Evolutionary conservation across 2,888 invertebrate genomes (phyloP), one percentile per base, ranked within the genome.

Genomic region (Troides aeacus): DNA sequence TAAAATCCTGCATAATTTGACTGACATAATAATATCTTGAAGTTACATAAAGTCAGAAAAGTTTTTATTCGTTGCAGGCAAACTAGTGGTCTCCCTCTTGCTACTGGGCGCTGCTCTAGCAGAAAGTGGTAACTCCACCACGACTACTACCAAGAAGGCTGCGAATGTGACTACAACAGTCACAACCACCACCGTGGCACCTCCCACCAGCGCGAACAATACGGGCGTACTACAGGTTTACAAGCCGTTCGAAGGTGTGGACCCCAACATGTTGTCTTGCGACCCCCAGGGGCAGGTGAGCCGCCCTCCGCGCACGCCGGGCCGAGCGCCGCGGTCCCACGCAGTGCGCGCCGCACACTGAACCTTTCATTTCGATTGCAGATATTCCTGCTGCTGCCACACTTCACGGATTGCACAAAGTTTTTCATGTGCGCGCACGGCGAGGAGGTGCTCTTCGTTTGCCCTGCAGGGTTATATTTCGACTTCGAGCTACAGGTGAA

Each of bases 391-490:
- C 82, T 87, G 0, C 82, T 92, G 3, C 92, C 92, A 0, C 85
- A 89, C 73, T 86, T 74, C 73, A 74, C 74, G 0, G 82, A 89
- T 69, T 92, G 92, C 74, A 70, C 70, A 21, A 85, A 84, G 72
- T 92, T 82, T 83, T 89, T 72, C 79, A 85, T 84, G 81, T 92
- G 92, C 69, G 81, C 76, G 0, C 83, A 91, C 23, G 92, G 92
- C 0, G 62, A 77, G 0, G 91, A 92, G 60, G 84, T 88, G 0
- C 82, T 82, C 56, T 81, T 84, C 66, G 50, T 21, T 0, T 92
- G 92, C 53, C 69, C 78, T 0, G 74, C 73, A 0, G 72, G 70
- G 0, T 73, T 82, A 0, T 76, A 82, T 64, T 92, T 92, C 73
- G 88, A 90, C 62, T 92, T 90, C 46, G 78, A 76, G 39, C 5